Evolutionary conservation across 2,113 vertebrate species (phyloP), one percentile per base, ranked within the genome.

Genomic region (Sterna hirundo): DNA sequence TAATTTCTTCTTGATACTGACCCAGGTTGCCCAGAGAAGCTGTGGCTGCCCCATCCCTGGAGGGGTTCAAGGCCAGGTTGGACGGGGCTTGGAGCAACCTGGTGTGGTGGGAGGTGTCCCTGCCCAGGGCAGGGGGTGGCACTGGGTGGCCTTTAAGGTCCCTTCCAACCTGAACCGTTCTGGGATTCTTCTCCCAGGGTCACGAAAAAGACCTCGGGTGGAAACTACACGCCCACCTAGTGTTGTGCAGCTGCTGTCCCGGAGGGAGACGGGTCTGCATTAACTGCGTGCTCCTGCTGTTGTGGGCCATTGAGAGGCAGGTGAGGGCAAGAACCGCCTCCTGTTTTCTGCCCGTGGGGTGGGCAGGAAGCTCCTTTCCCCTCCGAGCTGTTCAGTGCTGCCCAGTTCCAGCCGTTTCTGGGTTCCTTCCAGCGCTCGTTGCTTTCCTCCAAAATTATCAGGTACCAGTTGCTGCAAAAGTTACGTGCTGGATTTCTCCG

Each of bases 391-490:
- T 11, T n/a, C 19, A 1, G 60, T 11, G 23, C 44, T 76, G 49
- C 51, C n/a, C 8, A 17, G 44, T 23, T 4, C 17, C 52, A 18
- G 32, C 8, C 0, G 0, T 29, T 85, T 32, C 71, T 55, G 55
- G 32, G 25, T 11, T 72, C 14, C 0, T 54, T 68, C 34, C 1
- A 2, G 42, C 55, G 22, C 65, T 71, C 5, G 0, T 13, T 49
- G 36, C 23, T 66, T 55, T 66, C 42, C 75, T 87, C 74, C 77
- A 55, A 4, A 16, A 15, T 38, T 16, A 13, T 15, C 46, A 20
- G 58, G 25, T 54, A 2, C 18, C n/a, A 32, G 3, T 9, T 61
- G 27, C 49, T 84, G 52, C 64, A 32, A 36, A 38, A 70, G 60
- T 40, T 29, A 57, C 1, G 0, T 40, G 46, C 46, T 34, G 44